These are phyloP conservation scores for Chymomyza fuscimana DNA, from an alignment of 2,888 invertebrate genomes.

Conservation along the genomic window DNA sequence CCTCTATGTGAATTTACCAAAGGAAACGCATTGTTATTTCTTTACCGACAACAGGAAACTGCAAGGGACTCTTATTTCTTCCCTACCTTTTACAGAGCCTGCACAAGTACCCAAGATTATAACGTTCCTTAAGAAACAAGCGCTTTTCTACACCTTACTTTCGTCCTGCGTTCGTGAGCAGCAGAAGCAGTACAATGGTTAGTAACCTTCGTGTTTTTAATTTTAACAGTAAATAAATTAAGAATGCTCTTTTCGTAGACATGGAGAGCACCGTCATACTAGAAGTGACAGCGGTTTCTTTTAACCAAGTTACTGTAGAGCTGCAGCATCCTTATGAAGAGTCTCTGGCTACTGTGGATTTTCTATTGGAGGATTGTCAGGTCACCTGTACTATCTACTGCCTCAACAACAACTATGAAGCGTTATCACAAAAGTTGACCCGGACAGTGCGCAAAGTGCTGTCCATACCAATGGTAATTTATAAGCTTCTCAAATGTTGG, in stretches of 20 bases:
- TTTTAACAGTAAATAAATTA: background rate
- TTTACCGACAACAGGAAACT: slow-evolving; percentile 90
- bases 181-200: slow-evolving; percentile 86
- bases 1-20: slow-evolving; percentile 93
- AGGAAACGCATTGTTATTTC: slow-evolving; percentile 96
- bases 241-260: slow-evolving; percentile 63
- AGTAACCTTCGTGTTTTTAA: slow-evolving; percentile 41
- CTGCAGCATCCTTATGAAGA: slow-evolving; percentile 96
- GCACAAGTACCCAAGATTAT: slow-evolving; percentile 94
- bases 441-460: slow-evolving; percentile 91
- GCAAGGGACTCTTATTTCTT: slow-evolving; percentile 81
- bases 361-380: slow-evolving; percentile 90
- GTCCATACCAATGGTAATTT: slow-evolving; percentile 95
- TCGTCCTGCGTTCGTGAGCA: slow-evolving; percentile 92
- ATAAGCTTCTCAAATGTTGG: slow-evolving; percentile 92
- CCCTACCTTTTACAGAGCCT: slow-evolving; percentile 96
- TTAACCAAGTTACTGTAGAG: slow-evolving; percentile 93
- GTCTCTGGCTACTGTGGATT: slow-evolving; percentile 94
- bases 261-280: slow-evolving; percentile 86
- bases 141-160: slow-evolving; percentile 93
- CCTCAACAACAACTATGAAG: slow-evolving; percentile 81
- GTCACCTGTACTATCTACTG: slow-evolving; percentile 89
- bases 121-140: slow-evolving; percentile 91
- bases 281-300: slow-evolving; percentile 93
- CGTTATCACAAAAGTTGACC: slow-evolving; percentile 79